Base-by-base conservation (phyloP, 2,888 invertebrate species). In the Sinhomidia bicolor region DNA sequence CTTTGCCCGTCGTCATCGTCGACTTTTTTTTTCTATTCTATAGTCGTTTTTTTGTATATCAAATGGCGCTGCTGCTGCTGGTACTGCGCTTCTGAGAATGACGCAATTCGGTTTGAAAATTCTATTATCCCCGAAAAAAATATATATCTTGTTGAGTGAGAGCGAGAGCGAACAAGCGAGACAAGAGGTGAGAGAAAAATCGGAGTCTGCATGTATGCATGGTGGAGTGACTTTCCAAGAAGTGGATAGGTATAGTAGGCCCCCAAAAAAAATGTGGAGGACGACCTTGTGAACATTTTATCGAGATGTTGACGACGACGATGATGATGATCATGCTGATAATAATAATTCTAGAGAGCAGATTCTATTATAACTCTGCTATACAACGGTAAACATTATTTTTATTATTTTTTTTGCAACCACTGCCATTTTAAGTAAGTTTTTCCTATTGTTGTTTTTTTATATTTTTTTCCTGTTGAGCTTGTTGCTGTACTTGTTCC, bases 391-490 rank as follows among this genome's bases (percentile, higher is more conserved):
- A n/a, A n/a, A n/a, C n/a, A n/a, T n/a, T n/a, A n/a, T n/a, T n/a
- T n/a, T 65, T 65, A 65, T 65, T n/a, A 65, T 3, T 65, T 32
- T n/a, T n/a, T 32, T 65, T 32, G 3, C 65, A 7, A 17, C 60
- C 14, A 60, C 26, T 9, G 10, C 14, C 10, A 14, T 26, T 60
- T 60, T 4, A 12, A 3, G 10, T 36, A 74, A 47, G 74, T 74
- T 74, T 44, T 47, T 47, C 5, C 4, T 71, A 62, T 29, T 26
- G 20, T 74, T 74, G 26, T 74, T 26, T n/a, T n/a, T n/a, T n/a
- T n/a, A n/a, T n/a, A n/a, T n/a, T n/a, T n/a, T n/a, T 47, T 23
- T 74, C 47, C 74, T 74, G 74, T 74, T 44, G 74, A 74, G 47
- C 23, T n/a, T n/a, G n/a, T n/a, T n/a, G n/a, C n/a, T n/a, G n/a